phyloP scores from a whole-genome alignment of 2,113 vertebrate species.

The Dolichallabes microphthalmus region DNA sequence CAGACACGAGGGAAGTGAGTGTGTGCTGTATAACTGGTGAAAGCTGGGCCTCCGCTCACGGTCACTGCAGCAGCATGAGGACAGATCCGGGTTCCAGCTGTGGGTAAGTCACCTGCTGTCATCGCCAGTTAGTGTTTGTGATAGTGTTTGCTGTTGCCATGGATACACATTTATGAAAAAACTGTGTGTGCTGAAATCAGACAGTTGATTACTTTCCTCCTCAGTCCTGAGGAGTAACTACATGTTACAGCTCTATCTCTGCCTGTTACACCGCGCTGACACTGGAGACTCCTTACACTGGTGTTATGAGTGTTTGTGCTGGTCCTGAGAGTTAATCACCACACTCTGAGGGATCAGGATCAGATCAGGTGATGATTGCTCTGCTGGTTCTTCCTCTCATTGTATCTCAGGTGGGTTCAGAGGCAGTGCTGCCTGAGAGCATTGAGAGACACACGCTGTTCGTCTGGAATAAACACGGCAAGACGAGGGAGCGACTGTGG shows the following conservation, averaged over 20 bases:
- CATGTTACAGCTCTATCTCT: background rate
- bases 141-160: background rate
- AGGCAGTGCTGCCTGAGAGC: constrained; percentile 14
- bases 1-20: background rate
- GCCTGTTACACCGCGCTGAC: background rate
- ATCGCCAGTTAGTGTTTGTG: background rate
- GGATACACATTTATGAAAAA: background rate
- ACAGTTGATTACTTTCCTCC: background rate
- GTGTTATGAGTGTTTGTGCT: background rate
- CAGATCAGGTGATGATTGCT: background rate
- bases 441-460: background rate
- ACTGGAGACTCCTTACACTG: background rate
- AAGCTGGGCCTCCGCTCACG: constrained; percentile 15
- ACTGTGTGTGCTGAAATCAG: background rate
- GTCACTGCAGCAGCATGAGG: constrained; percentile 5
- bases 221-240: background rate
- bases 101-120: background rate
- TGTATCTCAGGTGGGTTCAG: constrained; percentile 7
- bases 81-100: background rate
- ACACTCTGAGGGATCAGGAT: background rate
- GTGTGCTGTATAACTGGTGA: background rate
- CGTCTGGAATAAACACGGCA: background rate
- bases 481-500: background rate
- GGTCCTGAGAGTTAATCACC: background rate
- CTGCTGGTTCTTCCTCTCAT: background rate